Percentiles rank a stretch among this genome's conserved stretches.
These are phyloP conservation scores for Parochlus steinenii DNA, from an alignment of 2,888 invertebrate species.

Conservation along the genomic window DNA sequence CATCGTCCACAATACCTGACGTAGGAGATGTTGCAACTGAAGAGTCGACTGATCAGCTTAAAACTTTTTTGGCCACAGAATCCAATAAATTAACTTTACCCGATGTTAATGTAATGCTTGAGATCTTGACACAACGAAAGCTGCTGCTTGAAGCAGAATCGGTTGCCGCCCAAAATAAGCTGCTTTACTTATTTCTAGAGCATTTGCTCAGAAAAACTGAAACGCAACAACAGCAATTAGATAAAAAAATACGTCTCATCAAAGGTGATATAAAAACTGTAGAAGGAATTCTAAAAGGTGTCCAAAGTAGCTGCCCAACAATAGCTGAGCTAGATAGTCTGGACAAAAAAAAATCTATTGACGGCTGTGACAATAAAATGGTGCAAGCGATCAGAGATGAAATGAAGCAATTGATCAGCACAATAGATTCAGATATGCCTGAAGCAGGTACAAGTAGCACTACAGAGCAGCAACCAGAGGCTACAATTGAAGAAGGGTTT, in stretches of 20 bases:
- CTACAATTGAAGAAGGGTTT: background rate
- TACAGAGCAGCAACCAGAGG: background rate
- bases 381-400: constrained; percentile 15
- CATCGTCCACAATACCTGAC: constrained; percentile 14
- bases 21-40: constrained; percentile 13
- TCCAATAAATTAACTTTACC: constrained; percentile 55
- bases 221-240: constrained; percentile 46
- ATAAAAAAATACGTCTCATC: constrained; percentile 55
- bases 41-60: constrained; percentile 34
- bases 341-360: constrained; percentile 16
- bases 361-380: constrained; percentile 14
- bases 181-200: constrained; percentile 70
- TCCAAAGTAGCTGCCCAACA: constrained; percentile 13
- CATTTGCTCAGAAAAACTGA: constrained; percentile 58
- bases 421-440: constrained; percentile 19
- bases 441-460: background rate
- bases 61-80: constrained; percentile 48
- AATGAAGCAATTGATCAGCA: constrained; percentile 15
- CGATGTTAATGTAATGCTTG: constrained; percentile 68
- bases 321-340: constrained; percentile 12
- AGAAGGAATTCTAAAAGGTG: constrained; percentile 37
- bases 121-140: constrained; percentile 61
- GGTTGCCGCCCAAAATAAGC: constrained; percentile 58
- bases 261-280: constrained; percentile 56
- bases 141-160: constrained; percentile 66